Evolutionary conservation across 2,888 invertebrate species (phyloP).

Genomic region (Ptychoptera contaminata): DNA sequence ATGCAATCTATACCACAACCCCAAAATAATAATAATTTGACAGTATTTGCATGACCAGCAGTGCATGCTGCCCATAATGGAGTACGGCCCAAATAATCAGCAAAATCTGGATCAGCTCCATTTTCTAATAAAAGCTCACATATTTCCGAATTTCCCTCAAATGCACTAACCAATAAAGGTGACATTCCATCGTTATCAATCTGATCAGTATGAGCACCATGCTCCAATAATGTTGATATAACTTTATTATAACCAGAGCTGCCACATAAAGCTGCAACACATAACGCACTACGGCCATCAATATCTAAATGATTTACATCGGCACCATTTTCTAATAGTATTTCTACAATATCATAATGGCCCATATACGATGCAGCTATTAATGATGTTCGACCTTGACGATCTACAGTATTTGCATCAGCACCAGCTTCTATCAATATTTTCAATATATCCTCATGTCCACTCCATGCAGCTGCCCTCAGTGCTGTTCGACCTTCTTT

Average conservation of each 20-base stretch:
- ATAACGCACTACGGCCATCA: constrained; percentile 75
- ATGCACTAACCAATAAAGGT: constrained; percentile 75
- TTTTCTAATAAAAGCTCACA: constrained; percentile 82
- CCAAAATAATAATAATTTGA: constrained; percentile 81
- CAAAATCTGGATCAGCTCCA: constrained; percentile 82
- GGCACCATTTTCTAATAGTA: constrained; percentile 65
- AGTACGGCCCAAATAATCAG: constrained; percentile 65
- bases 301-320: constrained; percentile 73
- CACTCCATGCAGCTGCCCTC: constrained; percentile 86
- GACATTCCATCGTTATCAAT: constrained; percentile 78
- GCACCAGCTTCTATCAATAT: constrained; percentile 62
- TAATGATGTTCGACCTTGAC: constrained; percentile 80
- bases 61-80: constrained; percentile 87
- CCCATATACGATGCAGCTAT: constrained; percentile 96
- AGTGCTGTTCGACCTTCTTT: constrained; percentile 79
- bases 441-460: constrained; percentile 70
- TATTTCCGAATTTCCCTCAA: constrained; percentile 83
- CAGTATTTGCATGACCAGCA: constrained; percentile 77
- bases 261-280: constrained; percentile 75
- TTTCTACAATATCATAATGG: constrained; percentile 78
- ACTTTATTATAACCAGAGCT: constrained; percentile 52
- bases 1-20: constrained; percentile 90
- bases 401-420: constrained; percentile 67
- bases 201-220: constrained; percentile 67
- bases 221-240: constrained; percentile 60